A percentile compares a stretch with the other conserved stretches of the same genome.
Evolutionary conservation across 1,140 invertebrate species (phyloP).

Genomic region (Tetramorium simillimum): DNA sequence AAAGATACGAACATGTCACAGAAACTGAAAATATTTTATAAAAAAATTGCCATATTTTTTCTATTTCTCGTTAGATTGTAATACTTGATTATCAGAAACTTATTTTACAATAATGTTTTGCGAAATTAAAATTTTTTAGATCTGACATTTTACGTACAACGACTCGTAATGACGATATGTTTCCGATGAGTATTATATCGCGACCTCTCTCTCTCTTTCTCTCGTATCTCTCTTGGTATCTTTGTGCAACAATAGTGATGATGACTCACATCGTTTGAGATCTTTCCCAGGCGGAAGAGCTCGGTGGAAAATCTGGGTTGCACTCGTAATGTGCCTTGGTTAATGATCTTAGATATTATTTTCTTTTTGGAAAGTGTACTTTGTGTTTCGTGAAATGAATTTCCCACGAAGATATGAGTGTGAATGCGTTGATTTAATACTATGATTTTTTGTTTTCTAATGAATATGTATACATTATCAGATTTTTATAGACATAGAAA

Average conservation of each 20-base stretch:
- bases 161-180: slow-evolving; percentile 50
- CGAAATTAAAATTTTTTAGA: background rate
- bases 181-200: slow-evolving; percentile 65
- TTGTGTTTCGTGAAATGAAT: slow-evolving; percentile 17
- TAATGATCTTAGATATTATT: slow-evolving; percentile 43
- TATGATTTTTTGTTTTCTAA: background rate
- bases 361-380: background rate
- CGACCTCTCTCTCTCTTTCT: background rate
- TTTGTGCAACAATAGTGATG: slow-evolving; percentile 27
- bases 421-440: background rate
- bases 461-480: background rate
- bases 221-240: slow-evolving; percentile 12
- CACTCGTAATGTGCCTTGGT: slow-evolving; percentile 31
- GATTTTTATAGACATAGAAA: background rate
- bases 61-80: background rate
- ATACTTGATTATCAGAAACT: background rate
- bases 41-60: background rate
- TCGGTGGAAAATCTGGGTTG: slow-evolving; percentile 36
- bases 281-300: background rate
- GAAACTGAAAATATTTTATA: background rate
- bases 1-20: background rate
- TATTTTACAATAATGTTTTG: background rate
- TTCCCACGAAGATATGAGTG: background rate
- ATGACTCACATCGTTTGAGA: slow-evolving; percentile 53
- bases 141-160: background rate